These are phyloP conservation scores for human DNA, from an alignment of 2,113 vertebrate species.

Conservation along the genomic window DNA sequence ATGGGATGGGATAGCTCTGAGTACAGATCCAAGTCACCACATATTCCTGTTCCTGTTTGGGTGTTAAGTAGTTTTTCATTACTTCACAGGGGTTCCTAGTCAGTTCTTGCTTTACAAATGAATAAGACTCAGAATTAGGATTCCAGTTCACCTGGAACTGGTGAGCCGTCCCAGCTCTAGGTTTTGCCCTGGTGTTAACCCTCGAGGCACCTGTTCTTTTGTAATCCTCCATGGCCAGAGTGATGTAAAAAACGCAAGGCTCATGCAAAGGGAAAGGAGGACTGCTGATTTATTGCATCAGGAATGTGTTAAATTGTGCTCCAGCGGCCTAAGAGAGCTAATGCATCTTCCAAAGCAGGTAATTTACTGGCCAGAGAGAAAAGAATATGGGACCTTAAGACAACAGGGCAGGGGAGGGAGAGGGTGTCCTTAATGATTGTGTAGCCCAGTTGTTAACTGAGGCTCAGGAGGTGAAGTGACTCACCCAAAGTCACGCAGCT, in stretches of 20 bases:
- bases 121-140: not conserved
- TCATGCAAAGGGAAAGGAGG: conserved; percentile 1
- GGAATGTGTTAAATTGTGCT: conserved; percentile 23
- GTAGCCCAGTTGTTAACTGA: not conserved
- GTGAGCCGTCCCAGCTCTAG: not conserved
- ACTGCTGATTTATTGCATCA: conserved; percentile 33
- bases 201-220: not conserved
- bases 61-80: conserved; percentile 2
- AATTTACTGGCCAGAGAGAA: conserved; percentile 8
- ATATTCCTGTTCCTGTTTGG: not conserved
- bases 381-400: conserved; percentile 1
- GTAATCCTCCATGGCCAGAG: not conserved
- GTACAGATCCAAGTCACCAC: not conserved
- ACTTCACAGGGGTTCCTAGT: not conserved
- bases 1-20: not conserved
- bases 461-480: not conserved
- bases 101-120: not conserved
- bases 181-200: not conserved
- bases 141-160: conserved; percentile 36
- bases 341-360: conserved; percentile 51
- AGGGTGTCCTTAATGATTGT: not conserved
- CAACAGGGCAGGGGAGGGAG: not conserved
- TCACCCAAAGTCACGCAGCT: not conserved
- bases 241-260: conserved; percentile 9
- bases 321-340: conserved; percentile 5